Evolutionary conservation across 2,797 vertebrate species (phyloP).

Genomic region (Parotocinclus haroldoi): DNA sequence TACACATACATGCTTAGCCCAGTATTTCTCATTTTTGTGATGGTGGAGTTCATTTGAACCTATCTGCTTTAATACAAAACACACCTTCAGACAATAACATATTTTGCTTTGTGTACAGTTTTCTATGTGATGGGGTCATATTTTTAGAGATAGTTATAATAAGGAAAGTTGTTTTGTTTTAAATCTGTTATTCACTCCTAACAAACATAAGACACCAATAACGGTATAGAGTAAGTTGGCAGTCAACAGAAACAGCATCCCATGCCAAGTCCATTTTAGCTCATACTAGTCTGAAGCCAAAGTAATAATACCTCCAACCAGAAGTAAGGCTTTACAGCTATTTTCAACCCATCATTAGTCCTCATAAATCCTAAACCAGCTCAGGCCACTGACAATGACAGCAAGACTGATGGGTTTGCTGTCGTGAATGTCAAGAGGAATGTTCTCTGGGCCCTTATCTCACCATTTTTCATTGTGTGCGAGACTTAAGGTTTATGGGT

Average conservation of each 20-base stretch:
- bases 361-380: slow-evolving; percentile 78
- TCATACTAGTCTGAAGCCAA: slow-evolving; percentile 35
- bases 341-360: slow-evolving; percentile 78
- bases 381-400: slow-evolving; percentile 73
- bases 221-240: slow-evolving; percentile 62
- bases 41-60: not conserved
- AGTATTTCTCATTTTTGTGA: not conserved
- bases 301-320: slow-evolving; percentile 55
- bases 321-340: slow-evolving; percentile 62
- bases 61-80: not conserved
- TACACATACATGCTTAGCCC: not conserved
- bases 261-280: slow-evolving; percentile 32
- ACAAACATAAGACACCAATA: slow-evolving; percentile 33
- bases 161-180: slow-evolving; percentile 1
- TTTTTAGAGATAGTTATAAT: no score
- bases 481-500: slow-evolving; percentile 69
- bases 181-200: slow-evolving; percentile 24
- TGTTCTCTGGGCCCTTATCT: slow-evolving; percentile 75
- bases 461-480: slow-evolving; percentile 71
- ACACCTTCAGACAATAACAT: not conserved
- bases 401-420: slow-evolving; percentile 80
- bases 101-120: no score
- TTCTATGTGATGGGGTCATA: no score
- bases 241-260: slow-evolving; percentile 71
- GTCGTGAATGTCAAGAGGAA: slow-evolving; percentile 79